Evolutionary conservation across 2,113 vertebrate genomes (phyloP), one percentile per base, ranked within the genome.

Genomic region (Chloroceryle aenea): DNA sequence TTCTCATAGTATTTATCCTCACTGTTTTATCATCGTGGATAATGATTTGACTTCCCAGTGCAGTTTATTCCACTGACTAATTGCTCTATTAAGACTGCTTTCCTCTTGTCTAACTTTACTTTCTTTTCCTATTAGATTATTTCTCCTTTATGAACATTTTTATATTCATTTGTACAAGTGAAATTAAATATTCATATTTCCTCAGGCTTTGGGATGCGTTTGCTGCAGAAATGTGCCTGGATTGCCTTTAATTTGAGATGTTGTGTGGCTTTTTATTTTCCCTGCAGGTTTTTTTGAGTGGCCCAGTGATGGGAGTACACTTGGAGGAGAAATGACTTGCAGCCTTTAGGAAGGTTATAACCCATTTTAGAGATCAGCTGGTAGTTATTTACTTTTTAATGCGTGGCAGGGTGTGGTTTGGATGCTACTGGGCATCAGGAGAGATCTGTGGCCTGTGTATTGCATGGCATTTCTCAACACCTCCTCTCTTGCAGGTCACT

Each of bases 401-500:
- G 14, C 7, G 0, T 0, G 3, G 3, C 9, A 50, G 42, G 12
- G 12, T 27, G 10, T 11, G 45, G 30, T 21, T 47, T 53, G 14
- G n/a, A 6, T 50, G 50, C 53, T 64, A 0, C 16, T 12, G 8
- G 13, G 14, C 2, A 1, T 14, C 21, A 1, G 56, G 59, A 4
- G 5, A 7, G 53, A 4, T 34, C 43, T 1, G 0, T 14, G 45
- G n/a, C 25, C 42, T 40, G 29, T 2, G 4, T 53, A 2, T 1
- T 5, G 15, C 15, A 0, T 1, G 75, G 22, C 29, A 1, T 61
- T 47, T 74, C 91, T 97, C 71, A 93, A 42, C 40, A 2, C 4
- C 40, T 19, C 5, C 36, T 94, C 82, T 85, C 79, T 95, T 96
- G 19, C 97, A 99, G 99, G 99, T 94, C 98, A 98, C 94, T 99